Conservation (phyloP, 2,113 vertebrate genomes). For the Anoplopoma fimbria region DNA sequence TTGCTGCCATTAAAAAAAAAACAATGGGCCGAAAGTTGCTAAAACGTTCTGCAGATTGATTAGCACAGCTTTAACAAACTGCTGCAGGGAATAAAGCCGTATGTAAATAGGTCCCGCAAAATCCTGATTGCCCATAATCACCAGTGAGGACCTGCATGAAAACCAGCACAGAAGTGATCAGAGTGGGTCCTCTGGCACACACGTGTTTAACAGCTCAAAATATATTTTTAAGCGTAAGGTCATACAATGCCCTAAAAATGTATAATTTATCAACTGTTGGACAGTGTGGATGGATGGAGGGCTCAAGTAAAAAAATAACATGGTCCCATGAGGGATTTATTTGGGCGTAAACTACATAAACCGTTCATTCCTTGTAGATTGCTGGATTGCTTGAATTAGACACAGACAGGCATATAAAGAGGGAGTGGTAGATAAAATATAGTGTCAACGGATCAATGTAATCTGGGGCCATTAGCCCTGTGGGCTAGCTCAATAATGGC, state of each 20-base stretch:
- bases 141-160: not conserved
- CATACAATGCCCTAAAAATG: not conserved
- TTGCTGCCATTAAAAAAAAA: not conserved
- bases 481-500: constrained; percentile 19
- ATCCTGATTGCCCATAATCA: not conserved
- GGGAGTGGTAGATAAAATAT: not conserved
- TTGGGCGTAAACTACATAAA: not conserved
- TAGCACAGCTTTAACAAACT: not conserved
- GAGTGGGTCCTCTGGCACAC: not conserved
- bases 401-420: not conserved
- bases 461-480: constrained; percentile 7
- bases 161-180: not conserved
- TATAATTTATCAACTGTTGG: not conserved
- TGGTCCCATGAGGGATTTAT: not conserved
- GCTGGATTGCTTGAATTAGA: not conserved
- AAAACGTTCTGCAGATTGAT: not conserved
- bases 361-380: not conserved
- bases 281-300: not conserved
- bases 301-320: not conserved
- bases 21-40: not conserved
- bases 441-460: not conserved
- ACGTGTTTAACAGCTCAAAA: not conserved
- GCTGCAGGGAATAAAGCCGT: not conserved
- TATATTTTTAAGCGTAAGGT: not conserved
- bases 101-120: not conserved